Percentiles rank a stretch among this genome's conserved stretches.
Conservation (phyloP, 2,888 invertebrate genomes). For the Eupeodes luniger region DNA sequence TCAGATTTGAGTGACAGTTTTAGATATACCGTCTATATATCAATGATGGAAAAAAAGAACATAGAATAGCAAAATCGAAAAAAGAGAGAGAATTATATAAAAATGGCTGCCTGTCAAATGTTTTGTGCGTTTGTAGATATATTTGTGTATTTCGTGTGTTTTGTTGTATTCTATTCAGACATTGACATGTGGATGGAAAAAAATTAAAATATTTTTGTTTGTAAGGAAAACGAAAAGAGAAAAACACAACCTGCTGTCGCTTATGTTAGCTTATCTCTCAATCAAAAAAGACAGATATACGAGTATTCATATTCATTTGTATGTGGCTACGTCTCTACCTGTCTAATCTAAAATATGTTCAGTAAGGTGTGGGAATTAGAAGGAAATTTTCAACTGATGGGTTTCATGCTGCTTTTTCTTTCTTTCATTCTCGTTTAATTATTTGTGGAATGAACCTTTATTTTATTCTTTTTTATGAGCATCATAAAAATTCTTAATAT, state of each 20-base stretch:
- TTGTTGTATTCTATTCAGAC: constrained; percentile 9
- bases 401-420: constrained; percentile 55
- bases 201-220: constrained; percentile 18
- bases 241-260: constrained; percentile 48
- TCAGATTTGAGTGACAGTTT: constrained; percentile 70
- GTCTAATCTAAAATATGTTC: constrained; percentile 13
- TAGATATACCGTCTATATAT: constrained; percentile 56
- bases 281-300: constrained; percentile 26
- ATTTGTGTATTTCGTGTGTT: constrained; percentile 14
- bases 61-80: not conserved
- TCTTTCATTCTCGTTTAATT: constrained; percentile 38
- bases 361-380: constrained; percentile 67
- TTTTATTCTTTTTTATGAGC: constrained; percentile 38
- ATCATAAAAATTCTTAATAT: constrained; percentile 27
- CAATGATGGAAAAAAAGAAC: constrained; percentile 41
- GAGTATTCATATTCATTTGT: not conserved
- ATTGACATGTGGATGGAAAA: constrained; percentile 50
- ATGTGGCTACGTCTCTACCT: not conserved
- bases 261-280: constrained; percentile 48
- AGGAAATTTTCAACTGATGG: constrained; percentile 37
- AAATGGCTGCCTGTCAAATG: constrained; percentile 66
- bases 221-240: constrained; percentile 13
- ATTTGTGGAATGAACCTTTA: constrained; percentile 54
- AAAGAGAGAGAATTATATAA: constrained; percentile 35
- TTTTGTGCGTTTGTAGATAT: not conserved